Conservation (phyloP, 2,797 vertebrate genomes). For the Eospalax fontanierii region DNA sequence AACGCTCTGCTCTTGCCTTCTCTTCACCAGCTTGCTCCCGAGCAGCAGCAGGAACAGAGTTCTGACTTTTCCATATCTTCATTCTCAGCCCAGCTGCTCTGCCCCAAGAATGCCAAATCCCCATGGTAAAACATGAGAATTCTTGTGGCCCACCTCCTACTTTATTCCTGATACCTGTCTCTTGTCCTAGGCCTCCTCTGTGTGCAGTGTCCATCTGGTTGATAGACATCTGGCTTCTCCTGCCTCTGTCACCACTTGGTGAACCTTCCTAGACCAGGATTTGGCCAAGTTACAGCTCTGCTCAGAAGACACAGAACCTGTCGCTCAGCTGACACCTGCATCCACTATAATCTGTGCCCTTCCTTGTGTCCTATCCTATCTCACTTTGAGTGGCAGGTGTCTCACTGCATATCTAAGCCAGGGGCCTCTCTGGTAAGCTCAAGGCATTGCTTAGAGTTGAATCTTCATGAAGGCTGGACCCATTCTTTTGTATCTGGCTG, state of each 20-base stretch:
- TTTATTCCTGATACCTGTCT: background rate
- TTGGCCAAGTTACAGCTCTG: background rate
- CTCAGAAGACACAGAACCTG: background rate
- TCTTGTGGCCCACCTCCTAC: background rate
- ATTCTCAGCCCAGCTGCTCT: background rate
- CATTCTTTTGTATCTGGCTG: constrained; percentile 42
- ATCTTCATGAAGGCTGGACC: background rate
- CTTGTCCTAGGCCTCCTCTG: background rate
- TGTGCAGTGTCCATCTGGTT: background rate
- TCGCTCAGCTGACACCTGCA: background rate
- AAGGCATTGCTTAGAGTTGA: background rate
- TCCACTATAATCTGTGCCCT: background rate
- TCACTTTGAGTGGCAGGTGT: background rate
- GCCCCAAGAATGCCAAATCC: background rate
- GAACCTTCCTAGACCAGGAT: background rate
- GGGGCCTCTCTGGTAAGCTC: background rate
- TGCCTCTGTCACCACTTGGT: background rate
- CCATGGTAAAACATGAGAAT: background rate
- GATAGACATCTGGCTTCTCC: background rate
- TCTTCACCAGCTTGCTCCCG: background rate
- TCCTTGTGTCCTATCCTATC: background rate
- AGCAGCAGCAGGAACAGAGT: background rate
- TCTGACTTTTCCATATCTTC: background rate
- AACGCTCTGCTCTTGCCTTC: background rate
- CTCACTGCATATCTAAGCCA: constrained; percentile 22